Base-by-base conservation (phyloP, 37 sponge, comb jelly and placozoan genomes). In the Bolinopsis microptera region DNA sequence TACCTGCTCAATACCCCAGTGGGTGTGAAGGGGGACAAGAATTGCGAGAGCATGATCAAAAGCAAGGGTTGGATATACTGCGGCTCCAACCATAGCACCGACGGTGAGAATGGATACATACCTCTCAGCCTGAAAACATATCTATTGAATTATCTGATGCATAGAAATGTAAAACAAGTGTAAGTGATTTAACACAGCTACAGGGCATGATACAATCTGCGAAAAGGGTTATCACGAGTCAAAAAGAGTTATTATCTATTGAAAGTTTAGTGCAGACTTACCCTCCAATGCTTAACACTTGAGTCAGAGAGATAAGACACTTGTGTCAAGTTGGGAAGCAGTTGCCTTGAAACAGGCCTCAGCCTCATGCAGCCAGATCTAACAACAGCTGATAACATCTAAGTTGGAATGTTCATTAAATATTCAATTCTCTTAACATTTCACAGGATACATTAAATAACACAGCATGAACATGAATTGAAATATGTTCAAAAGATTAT, bases 41-140 rank as follows among this genome's bases (percentile, higher is more conserved):
- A 86, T 40, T 24, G 90, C 90, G 24, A 86, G 90, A 2, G 61
- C 40, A 26, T 86, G 90, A 41, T 86, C 90, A 22, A 86, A 40
- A 25, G 90, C 90, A 23, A 86, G 90, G 2, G 90, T 36, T 18
- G 90, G 90, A 25, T 35, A 28, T 39, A 86, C 90, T 41, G 36
- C 41, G 0, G 90, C 90, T 86, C 61, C 61, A 38, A 27, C 13
- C 61, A 86, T 40, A 18, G 90, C 90, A n/a, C 90, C 90, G 38
- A 38, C 90, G n/a, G 90, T 86, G 34, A 86, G 25, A 40, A 86
- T 41, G 3, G 90, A 86, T 5, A 86, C 90, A 86, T 86, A 86
- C 26, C 90, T 39, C 61, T 72, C 75, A 8, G 75, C 75, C 75
- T 72, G 75, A 72, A 28, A 72, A 48, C n/a, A n/a, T n/a, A n/a